phyloP scores from a whole-genome alignment of 2,797 vertebrate species.

The Danio choprae region DNA sequence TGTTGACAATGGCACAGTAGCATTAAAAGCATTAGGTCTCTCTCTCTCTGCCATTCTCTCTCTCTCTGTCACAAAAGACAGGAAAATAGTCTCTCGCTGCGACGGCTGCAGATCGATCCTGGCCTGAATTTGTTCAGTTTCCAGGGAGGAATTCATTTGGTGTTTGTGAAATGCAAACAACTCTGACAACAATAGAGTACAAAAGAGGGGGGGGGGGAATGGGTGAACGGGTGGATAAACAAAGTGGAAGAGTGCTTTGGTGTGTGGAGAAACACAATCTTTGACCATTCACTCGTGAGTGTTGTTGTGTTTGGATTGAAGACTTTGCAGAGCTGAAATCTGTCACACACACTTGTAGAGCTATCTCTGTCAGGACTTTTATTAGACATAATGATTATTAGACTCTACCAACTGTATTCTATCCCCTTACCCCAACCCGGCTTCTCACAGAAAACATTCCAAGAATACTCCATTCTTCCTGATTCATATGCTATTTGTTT shows the following conservation, averaged over 20 bases:
- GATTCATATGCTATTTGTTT: too few relatives aligned
- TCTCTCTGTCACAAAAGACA: constrained; percentile 38
- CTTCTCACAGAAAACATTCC: too few relatives aligned
- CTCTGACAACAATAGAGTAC: constrained; percentile 60
- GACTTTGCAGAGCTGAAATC: constrained; percentile 4
- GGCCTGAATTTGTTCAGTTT: constrained; percentile 42
- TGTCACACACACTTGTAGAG: not conserved
- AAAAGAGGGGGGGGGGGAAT: constrained; percentile 66
- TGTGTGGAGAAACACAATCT: constrained; percentile 61
- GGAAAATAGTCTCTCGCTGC: constrained; percentile 42
- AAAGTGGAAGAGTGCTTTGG: constrained; percentile 59
- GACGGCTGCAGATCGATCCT: constrained; percentile 46
- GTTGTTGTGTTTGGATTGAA: constrained; percentile 11
- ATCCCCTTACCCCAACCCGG: too few relatives aligned
- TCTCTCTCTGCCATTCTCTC: constrained; percentile 19
- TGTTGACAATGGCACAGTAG: constrained; percentile 42
- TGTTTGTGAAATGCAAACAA: constrained; percentile 70
- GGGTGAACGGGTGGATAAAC: constrained; percentile 66
- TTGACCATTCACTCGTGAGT: constrained; percentile 60
- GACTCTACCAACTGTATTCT: too few relatives aligned
- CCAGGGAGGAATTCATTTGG: constrained; percentile 67
- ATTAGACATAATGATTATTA: too few relatives aligned
- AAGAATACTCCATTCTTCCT: too few relatives aligned
- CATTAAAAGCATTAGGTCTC: constrained; percentile 45
- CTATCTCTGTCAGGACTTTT: too few relatives aligned